Conservation (phyloP, 2,113 vertebrate genomes). For the Lanius collurio region DNA sequence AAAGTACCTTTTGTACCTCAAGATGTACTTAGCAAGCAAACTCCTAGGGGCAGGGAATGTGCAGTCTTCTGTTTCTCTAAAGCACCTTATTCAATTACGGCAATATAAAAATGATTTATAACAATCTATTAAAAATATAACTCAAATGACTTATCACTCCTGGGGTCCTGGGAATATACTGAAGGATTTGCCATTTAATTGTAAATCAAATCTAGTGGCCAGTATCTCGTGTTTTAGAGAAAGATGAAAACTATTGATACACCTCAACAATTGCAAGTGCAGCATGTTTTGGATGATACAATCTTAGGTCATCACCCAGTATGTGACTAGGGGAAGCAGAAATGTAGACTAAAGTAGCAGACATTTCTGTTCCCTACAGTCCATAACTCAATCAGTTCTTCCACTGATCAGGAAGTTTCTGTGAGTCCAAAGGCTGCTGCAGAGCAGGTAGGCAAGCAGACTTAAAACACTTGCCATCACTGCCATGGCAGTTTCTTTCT, state of each 20-base stretch:
- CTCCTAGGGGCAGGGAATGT: constrained; percentile 46
- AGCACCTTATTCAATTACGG: constrained; percentile 47
- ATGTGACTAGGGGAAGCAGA: background rate
- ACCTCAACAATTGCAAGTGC: background rate
- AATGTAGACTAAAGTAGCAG: background rate
- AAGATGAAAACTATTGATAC: background rate
- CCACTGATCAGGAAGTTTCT: background rate
- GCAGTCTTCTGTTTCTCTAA: constrained; percentile 50
- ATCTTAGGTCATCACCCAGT: background rate
- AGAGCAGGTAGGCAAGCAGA: background rate
- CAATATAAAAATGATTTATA: constrained; percentile 64
- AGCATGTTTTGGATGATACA: fast-evolving
- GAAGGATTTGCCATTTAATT: constrained; percentile 21
- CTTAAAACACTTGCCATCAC: background rate
- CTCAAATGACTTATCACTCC: constrained; percentile 43
- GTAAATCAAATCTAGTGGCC: constrained; percentile 31
- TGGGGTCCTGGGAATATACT: constrained; percentile 33
- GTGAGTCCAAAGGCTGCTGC: background rate
- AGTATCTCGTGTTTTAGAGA: background rate
- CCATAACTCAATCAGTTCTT: background rate
- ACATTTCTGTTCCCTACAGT: background rate
- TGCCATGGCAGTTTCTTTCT: background rate
- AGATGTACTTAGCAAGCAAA: constrained; percentile 56
- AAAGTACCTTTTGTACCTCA: constrained; percentile 53
- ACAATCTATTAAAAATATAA: constrained; percentile 54